Evolutionary conservation across 1,140 invertebrate species (phyloP), one percentile per base, ranked within the genome.

Genomic region (Probaryconus sp.): DNA sequence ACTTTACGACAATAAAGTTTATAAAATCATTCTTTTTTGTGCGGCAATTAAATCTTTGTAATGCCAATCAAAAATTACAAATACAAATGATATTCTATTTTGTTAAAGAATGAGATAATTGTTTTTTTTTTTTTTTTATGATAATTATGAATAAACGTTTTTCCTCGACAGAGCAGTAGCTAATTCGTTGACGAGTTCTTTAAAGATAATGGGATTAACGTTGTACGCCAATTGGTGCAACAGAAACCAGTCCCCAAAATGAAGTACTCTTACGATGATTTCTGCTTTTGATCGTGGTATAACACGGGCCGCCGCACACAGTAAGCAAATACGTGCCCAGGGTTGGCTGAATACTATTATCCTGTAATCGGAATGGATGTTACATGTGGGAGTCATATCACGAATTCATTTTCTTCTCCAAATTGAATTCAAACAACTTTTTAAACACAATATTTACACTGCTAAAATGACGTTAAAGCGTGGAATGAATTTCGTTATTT

Each of bases 221-320:
- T 88, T 88, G 28, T 83, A 79, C 5, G 79, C 75, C 2, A 89
- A 60, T 53, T 85, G 79, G 50, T 86, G 74, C 13, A 88, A 58
- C 3, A 88, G 43, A 47, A 89, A 88, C 86, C 87, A 89, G 67
- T 89, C 87, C 30, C 87, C 84, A 24, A 86, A 84, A 69, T 73
- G 53, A 45, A 83, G 74, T 37, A 18, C 45, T 37, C 37, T 58
- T n/a, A 79, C 77, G 30, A 79, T 55, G 55, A 43, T 67, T 28
- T 76, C 70, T n/a, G 76, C 74, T 45, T 78, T 74, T 50, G 69
- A 63, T 48, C 53, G 70, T 11, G 67, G 48, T 33, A 82, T 37
- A 7, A 70, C 61, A 63, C 89, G 81, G 16, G 88, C 81, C 50
- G 89, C 89, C 3, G 89, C 88, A 61, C 89, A 89, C 13, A 93